phyloP scores from a whole-genome alignment of 2,888 invertebrate genomes.

The Drosophila rellima region DNA sequence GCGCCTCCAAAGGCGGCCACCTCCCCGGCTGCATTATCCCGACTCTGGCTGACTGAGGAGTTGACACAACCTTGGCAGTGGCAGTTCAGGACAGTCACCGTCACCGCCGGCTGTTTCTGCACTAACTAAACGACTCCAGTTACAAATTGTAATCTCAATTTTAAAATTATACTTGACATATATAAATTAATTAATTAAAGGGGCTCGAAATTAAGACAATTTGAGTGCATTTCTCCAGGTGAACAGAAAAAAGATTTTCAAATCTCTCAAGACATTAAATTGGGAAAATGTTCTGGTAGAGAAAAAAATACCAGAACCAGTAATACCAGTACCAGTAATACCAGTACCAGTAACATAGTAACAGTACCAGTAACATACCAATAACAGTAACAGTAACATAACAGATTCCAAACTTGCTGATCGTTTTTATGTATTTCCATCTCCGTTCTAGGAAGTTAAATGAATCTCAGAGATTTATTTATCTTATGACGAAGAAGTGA shows the following conservation, averaged over 20 bases:
- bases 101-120: slow-evolving; percentile 85
- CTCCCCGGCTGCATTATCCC: slow-evolving; percentile 25
- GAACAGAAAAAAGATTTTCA: background rate
- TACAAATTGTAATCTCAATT: background rate
- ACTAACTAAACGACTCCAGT: slow-evolving; percentile 47
- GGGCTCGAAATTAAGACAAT: slow-evolving; percentile 11
- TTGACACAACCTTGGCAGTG: slow-evolving; percentile 57
- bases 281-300: too few species aligned
- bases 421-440: too few species aligned
- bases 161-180: slow-evolving; percentile 13
- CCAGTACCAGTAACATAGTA: too few species aligned
- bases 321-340: too few species aligned
- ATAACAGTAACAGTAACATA: too few species aligned
- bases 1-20: slow-evolving; percentile 3
- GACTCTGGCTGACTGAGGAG: slow-evolving; percentile 46
- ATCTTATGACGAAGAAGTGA: too few species aligned
- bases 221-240: background rate
- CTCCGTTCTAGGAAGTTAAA: too few species aligned
- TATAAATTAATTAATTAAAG: slow-evolving; percentile 33
- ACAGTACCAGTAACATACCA: too few species aligned
- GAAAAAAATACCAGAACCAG: too few species aligned
- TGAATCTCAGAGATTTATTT: too few species aligned
- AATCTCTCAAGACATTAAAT: background rate
- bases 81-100: slow-evolving; percentile 84
- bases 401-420: too few species aligned